A percentile compares a stretch with the other conserved stretches of the same genome.
Evolutionary conservation across 2,797 vertebrate genomes (phyloP).

Genomic region (Chanos chanos): DNA sequence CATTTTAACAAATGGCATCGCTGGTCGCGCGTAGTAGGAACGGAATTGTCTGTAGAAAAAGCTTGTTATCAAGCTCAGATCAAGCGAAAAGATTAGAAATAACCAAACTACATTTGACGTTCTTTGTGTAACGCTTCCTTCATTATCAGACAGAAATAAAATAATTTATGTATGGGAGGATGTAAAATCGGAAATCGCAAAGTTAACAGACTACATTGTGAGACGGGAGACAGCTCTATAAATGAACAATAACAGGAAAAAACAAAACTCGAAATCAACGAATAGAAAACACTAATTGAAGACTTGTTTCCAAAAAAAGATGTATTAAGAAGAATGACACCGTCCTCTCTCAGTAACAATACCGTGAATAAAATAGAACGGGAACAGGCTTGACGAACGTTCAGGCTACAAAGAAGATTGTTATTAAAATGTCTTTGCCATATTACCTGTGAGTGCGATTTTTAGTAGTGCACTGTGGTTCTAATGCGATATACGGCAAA

Average conservation of each 20-base stretch:
- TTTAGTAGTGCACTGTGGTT: no score
- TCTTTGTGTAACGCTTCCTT: slow-evolving; percentile 63
- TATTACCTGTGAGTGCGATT: no score
- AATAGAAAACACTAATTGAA: slow-evolving; percentile 58
- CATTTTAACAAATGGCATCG: slow-evolving; percentile 50
- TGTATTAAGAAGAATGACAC: slow-evolving; percentile 52
- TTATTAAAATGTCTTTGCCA: no score
- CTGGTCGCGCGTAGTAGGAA: slow-evolving; percentile 28
- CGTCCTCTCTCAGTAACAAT: slow-evolving; percentile 54
- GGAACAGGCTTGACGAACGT: slow-evolving; percentile 43
- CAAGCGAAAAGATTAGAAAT: slow-evolving; percentile 48
- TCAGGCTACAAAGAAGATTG: no score
- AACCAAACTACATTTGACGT: slow-evolving; percentile 55
- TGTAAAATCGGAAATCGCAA: slow-evolving; percentile 69
- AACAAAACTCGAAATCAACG: slow-evolving; percentile 63
- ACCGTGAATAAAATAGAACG: slow-evolving; percentile 51
- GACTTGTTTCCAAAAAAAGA: slow-evolving; percentile 44
- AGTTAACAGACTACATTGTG: slow-evolving; percentile 61
- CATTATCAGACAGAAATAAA: slow-evolving; percentile 67
- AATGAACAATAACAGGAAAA: slow-evolving; percentile 77
- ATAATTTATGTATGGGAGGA: slow-evolving; percentile 73
- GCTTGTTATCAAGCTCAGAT: not conserved
- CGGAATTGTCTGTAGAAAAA: not conserved
- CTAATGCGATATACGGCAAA: no score
- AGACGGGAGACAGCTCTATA: slow-evolving; percentile 71